A percentile compares a stretch with the other conserved stretches of the same genome.
Evolutionary conservation across 2,888 invertebrate species (phyloP).

Genomic region (Plebejus anna): DNA sequence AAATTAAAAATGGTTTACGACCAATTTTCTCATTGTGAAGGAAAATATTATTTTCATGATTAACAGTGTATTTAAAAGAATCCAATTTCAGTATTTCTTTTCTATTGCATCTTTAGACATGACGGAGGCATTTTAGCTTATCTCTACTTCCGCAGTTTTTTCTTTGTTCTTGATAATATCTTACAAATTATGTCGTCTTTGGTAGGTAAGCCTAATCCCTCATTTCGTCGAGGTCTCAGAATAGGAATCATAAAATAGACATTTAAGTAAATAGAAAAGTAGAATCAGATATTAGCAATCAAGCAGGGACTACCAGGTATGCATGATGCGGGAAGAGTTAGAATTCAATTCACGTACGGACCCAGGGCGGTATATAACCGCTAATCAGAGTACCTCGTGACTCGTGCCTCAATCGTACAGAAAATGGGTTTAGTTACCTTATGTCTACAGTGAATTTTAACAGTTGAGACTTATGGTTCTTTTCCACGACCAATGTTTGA

Average conservation of each 20-base stretch:
- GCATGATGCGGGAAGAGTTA: constrained; percentile 37
- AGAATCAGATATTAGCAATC: constrained; percentile 4
- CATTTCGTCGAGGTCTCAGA: not conserved
- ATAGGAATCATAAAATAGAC: not conserved
- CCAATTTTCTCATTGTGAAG: not conserved
- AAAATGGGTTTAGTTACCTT: constrained; percentile 20
- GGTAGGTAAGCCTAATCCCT: not conserved
- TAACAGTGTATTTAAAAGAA: not conserved
- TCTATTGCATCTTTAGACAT: not conserved
- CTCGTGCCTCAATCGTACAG: constrained; percentile 44
- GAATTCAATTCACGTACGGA: constrained; percentile 42
- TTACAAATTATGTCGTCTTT: too few species aligned
- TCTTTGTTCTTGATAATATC: too few species aligned
- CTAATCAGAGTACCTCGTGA: constrained; percentile 62
- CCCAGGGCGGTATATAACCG: constrained; percentile 47
- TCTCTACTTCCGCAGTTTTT: not conserved
- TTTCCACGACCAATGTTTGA: not conserved
- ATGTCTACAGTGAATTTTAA: not conserved
- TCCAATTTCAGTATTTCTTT: not conserved
- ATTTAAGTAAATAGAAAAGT: not conserved
- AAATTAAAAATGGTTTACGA: constrained; percentile 5
- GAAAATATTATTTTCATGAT: constrained; percentile 4
- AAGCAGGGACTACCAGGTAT: constrained; percentile 20
- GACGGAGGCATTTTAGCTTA: not conserved
- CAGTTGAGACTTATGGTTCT: not conserved